Conservation (phyloP, 1,140 invertebrate genomes). For the Drosophila lacteicornis region DNA sequence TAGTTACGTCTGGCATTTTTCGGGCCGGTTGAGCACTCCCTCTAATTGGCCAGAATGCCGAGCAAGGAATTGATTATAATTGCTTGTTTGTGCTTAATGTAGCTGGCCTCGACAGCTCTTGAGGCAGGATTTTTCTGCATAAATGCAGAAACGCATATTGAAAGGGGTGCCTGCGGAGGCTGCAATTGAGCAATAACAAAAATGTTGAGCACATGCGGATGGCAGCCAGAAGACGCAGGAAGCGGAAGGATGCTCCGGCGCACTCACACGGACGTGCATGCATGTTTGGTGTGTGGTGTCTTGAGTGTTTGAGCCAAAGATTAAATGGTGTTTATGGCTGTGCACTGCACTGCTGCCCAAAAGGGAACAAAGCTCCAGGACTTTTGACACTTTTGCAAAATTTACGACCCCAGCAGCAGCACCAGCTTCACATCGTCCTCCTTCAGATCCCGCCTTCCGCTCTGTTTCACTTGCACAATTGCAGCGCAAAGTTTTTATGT, state of each 20-base stretch:
- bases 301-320: slow-evolving; percentile 82
- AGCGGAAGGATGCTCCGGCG: slow-evolving; percentile 35
- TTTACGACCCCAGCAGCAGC: slow-evolving; percentile 55
- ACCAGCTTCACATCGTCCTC: neutral
- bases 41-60: slow-evolving; percentile 53
- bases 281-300: slow-evolving; percentile 36
- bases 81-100: slow-evolving; percentile 72
- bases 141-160: slow-evolving; percentile 48
- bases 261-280: slow-evolving; percentile 36
- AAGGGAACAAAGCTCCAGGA: slow-evolving; percentile 60
- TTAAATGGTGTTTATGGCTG: slow-evolving; percentile 82
- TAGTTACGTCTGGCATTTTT: slow-evolving; percentile 18
- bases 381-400: slow-evolving; percentile 77
- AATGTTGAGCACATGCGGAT: slow-evolving; percentile 50
- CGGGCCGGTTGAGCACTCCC: slow-evolving; percentile 43
- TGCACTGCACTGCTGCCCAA: slow-evolving; percentile 39
- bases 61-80: slow-evolving; percentile 57
- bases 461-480: slow-evolving; percentile 36
- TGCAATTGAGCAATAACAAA: slow-evolving; percentile 65
- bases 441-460: neutral
- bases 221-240: slow-evolving; percentile 40
- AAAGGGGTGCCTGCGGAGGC: neutral
- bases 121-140: slow-evolving; percentile 45
- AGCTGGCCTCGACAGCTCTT: slow-evolving; percentile 47
- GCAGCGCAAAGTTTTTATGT: slow-evolving; percentile 44